Percentiles rank a stretch among this genome's conserved stretches.
Conservation (phyloP, 2,113 vertebrate species). For the Hypomesus transpacificus region DNA sequence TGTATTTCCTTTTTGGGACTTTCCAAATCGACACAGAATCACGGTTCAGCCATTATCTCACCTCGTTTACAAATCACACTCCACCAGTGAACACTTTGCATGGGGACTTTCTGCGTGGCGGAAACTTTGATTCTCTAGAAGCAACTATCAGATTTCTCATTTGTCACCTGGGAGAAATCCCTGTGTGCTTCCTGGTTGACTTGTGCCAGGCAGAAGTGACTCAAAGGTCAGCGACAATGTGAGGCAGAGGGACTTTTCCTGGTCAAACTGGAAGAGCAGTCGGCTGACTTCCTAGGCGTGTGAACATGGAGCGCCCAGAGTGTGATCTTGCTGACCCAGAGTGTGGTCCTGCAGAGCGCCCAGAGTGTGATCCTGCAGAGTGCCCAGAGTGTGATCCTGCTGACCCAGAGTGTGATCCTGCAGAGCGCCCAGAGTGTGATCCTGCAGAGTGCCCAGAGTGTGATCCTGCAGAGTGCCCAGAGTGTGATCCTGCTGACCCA, state of each 20-base stretch:
- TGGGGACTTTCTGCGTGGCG: slow-evolving; percentile 20
- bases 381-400: too few relatives aligned
- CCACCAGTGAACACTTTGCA: slow-evolving; percentile 31
- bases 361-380: slow-evolving; percentile 10
- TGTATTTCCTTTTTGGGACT: slow-evolving; percentile 36
- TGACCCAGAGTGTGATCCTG: slow-evolving; percentile 11
- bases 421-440: slow-evolving; percentile 12
- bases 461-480: background rate
- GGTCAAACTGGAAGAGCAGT: background rate
- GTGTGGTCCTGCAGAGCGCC: too few relatives aligned
- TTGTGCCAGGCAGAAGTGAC: slow-evolving; percentile 50
- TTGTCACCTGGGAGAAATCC: slow-evolving; percentile 45
- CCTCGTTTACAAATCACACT: slow-evolving; percentile 16
- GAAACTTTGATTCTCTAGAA: slow-evolving; percentile 21
- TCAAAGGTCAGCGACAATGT: slow-evolving; percentile 27
- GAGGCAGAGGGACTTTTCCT: slow-evolving; percentile 38
- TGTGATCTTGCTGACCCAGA: background rate
- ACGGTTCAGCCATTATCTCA: slow-evolving; percentile 24
- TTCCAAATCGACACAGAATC: slow-evolving; percentile 39
- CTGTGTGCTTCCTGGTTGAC: slow-evolving; percentile 41
- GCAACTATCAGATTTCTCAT: slow-evolving; percentile 39
- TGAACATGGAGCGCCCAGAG: slow-evolving; percentile 17
- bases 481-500: too few relatives aligned
- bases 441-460: slow-evolving; percentile 14
- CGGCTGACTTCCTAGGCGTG: slow-evolving; percentile 24